Percentiles rank a stretch among this genome's conserved stretches.
Conservation (phyloP, 2,113 vertebrate species). For the Lethenteron camtschaticum region DNA sequence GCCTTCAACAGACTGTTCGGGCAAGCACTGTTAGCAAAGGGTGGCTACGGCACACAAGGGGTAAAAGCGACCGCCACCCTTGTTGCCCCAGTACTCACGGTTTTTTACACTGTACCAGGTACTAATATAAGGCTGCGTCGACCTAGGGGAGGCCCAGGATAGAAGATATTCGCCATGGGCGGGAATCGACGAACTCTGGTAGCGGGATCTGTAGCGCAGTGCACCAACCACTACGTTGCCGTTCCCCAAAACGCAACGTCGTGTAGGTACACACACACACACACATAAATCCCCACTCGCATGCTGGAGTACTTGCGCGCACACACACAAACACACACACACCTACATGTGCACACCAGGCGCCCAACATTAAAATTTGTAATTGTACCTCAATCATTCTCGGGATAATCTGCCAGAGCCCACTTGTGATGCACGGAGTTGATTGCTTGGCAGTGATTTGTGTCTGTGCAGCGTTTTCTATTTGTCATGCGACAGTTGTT, state of each 20-base stretch:
- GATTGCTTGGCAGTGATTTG: too few species aligned
- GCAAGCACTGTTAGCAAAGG: neutral
- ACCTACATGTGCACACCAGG: neutral
- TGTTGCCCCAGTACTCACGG: neutral
- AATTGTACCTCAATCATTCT: too few species aligned
- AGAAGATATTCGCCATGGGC: neutral
- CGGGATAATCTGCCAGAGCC: too few species aligned
- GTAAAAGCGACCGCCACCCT: neutral
- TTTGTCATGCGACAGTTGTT: too few species aligned
- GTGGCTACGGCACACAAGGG: neutral
- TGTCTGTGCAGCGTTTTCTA: too few species aligned
- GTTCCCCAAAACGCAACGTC: neutral
- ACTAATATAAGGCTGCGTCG: neutral
- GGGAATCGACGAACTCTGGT: neutral
- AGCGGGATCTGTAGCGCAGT: neutral
- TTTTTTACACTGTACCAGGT: neutral
- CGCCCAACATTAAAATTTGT: neutral
- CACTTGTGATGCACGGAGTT: too few species aligned
- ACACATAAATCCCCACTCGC: neutral
- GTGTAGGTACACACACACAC: neutral
- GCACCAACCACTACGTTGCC: neutral
- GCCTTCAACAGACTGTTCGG: neutral
- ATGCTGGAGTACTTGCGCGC: neutral
- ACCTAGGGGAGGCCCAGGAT: neutral
- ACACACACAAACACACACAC: neutral